Percentiles rank a stretch among this genome's conserved stretches.
phyloP scores from a whole-genome alignment of 1,140 invertebrate species.

The Tetragonula clypearis region DNA sequence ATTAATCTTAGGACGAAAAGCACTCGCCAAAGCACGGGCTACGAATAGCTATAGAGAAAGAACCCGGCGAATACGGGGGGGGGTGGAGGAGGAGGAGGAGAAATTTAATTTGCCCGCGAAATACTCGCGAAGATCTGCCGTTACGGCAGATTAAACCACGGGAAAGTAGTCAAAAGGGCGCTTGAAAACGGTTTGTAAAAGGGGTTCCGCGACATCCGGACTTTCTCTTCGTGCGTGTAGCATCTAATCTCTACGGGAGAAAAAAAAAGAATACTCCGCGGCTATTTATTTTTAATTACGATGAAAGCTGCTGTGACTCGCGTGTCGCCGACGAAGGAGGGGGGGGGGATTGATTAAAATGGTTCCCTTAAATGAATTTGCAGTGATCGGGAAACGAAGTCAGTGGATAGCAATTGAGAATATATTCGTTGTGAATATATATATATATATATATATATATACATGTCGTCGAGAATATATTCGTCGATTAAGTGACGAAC shows the following conservation, averaged over 20 bases:
- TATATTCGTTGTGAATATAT: too few relatives aligned
- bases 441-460: too few relatives aligned
- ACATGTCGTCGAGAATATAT: too few relatives aligned
- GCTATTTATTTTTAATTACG: constrained; percentile 18
- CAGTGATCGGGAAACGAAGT: too few relatives aligned
- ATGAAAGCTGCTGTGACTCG: not conserved
- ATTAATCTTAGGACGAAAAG: constrained; percentile 38
- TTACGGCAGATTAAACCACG: constrained; percentile 32
- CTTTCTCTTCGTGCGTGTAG: not conserved
- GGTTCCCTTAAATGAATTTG: not conserved
- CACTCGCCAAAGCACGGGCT: not conserved
- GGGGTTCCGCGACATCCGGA: constrained; percentile 24
- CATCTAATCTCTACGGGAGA: not conserved
- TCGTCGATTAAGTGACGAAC: too few relatives aligned
- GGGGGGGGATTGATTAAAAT: not conserved
- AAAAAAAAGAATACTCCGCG: too few relatives aligned
- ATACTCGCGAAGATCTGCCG: constrained; percentile 27
- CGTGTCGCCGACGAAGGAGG: too few relatives aligned
- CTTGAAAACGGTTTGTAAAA: constrained; percentile 21
- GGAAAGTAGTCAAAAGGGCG: constrained; percentile 25
- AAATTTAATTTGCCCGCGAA: constrained; percentile 46
- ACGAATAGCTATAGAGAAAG: not conserved
- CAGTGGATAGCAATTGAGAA: too few relatives aligned
- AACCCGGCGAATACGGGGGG: constrained; percentile 16
- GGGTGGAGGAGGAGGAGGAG: too few relatives aligned